Percentiles rank a stretch among this genome's conserved stretches.
These are phyloP conservation scores for Todus mexicanus DNA, from an alignment of 2,797 vertebrate genomes.

Conservation along the genomic window DNA sequence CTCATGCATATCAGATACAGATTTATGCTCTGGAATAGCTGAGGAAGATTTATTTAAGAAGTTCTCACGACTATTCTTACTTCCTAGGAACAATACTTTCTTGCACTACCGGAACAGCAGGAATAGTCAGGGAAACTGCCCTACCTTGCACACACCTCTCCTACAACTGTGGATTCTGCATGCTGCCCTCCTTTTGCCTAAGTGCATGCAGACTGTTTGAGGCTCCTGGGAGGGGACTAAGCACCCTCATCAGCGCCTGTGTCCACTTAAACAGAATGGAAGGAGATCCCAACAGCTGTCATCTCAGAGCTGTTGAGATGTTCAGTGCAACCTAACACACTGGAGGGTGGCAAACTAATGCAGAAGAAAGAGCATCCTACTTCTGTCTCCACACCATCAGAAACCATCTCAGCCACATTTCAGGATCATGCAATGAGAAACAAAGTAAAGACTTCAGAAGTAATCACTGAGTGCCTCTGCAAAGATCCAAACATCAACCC, in stretches of 20 bases:
- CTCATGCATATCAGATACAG: neutral
- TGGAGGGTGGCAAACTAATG: neutral
- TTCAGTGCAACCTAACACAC: neutral
- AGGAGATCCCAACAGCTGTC: neutral
- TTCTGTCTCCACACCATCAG: neutral
- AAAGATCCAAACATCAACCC: neutral
- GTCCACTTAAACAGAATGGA: neutral
- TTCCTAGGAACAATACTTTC: neutral
- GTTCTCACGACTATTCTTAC: neutral
- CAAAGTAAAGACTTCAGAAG: neutral
- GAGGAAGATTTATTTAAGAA: neutral
- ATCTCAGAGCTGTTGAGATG: neutral
- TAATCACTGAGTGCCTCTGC: neutral
- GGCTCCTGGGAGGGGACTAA: neutral
- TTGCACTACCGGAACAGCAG: neutral
- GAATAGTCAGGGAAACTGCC: neutral
- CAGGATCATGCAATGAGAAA: neutral
- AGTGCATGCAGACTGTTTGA: neutral
- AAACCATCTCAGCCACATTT: neutral
- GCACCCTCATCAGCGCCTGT: neutral
- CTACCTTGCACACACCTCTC: neutral
- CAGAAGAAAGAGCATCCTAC: neutral
- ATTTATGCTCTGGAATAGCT: neutral
- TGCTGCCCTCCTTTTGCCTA: neutral
- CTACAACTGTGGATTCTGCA: rapidly evolving